Evolutionary conservation across 2,888 invertebrate species (phyloP).

Genomic region (Aricia artaxerxes): DNA sequence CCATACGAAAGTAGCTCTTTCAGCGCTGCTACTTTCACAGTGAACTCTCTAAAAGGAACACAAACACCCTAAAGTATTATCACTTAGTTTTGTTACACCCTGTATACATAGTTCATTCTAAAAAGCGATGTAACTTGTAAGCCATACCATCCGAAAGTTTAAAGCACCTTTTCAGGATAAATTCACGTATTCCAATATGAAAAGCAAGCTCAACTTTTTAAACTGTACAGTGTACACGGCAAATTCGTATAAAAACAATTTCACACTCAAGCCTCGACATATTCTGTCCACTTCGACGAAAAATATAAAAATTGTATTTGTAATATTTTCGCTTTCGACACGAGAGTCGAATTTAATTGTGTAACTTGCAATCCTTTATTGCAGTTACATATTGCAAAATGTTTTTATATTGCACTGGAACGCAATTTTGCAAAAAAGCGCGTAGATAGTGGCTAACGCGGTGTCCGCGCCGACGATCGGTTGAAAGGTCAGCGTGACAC

Average conservation of each 20-base stretch:
- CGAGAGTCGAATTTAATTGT: not conserved
- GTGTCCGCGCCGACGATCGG: too few species aligned
- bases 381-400: not conserved
- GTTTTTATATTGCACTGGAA: too few species aligned
- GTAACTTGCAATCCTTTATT: not conserved
- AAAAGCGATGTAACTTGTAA: too few species aligned
- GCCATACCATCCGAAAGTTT: not conserved
- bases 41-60: too few species aligned
- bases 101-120: too few species aligned
- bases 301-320: slow-evolving; percentile 12
- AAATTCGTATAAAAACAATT: not conserved
- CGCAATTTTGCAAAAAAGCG: too few species aligned
- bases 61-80: too few species aligned
- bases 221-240: not conserved
- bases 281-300: not conserved
- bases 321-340: not conserved
- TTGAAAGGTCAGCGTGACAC: too few species aligned
- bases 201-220: not conserved
- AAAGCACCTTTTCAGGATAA: not conserved
- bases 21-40: too few species aligned
- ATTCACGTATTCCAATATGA: not conserved
- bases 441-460: too few species aligned
- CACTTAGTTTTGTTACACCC: too few species aligned
- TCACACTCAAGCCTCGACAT: not conserved
- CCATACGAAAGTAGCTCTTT: too few species aligned